Conservation (phyloP, 2,888 invertebrate genomes). For the Lepeophtheirus nordmannii region DNA sequence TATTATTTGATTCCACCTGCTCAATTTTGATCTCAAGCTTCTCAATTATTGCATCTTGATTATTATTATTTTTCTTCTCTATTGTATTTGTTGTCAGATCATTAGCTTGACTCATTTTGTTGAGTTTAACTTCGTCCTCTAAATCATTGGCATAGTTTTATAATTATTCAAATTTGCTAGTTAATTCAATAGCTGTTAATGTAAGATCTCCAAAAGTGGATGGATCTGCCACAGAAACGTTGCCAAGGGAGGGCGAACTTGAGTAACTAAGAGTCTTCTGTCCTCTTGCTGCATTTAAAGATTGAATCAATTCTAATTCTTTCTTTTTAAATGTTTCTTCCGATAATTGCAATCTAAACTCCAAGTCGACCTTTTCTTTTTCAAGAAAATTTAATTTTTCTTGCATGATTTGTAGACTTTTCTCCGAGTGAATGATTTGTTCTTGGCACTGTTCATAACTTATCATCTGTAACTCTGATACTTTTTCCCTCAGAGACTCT, state of each 20-base stretch:
- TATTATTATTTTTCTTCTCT: not conserved
- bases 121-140: not conserved
- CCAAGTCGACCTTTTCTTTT: slow-evolving; percentile 11
- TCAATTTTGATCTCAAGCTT: too few relatives aligned
- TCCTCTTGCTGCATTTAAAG: slow-evolving; percentile 7
- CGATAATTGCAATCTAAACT: not conserved
- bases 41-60: not conserved
- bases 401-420: not conserved
- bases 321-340: slow-evolving; percentile 9
- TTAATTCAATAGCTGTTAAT: not conserved
- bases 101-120: not conserved
- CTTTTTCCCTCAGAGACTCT: too few relatives aligned
- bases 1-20: not conserved
- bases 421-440: too few relatives aligned
- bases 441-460: too few relatives aligned
- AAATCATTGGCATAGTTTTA: not conserved
- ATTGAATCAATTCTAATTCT: slow-evolving; percentile 10
- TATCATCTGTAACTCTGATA: too few relatives aligned
- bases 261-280: not conserved
- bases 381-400: slow-evolving; percentile 17
- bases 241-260: not conserved
- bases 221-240: not conserved
- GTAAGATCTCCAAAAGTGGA: not conserved
- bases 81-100: not conserved
- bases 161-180: not conserved